Percentiles rank a stretch among this genome's conserved stretches.
Conservation (phyloP, 2,113 vertebrate genomes). For the Tamias sibiricus region DNA sequence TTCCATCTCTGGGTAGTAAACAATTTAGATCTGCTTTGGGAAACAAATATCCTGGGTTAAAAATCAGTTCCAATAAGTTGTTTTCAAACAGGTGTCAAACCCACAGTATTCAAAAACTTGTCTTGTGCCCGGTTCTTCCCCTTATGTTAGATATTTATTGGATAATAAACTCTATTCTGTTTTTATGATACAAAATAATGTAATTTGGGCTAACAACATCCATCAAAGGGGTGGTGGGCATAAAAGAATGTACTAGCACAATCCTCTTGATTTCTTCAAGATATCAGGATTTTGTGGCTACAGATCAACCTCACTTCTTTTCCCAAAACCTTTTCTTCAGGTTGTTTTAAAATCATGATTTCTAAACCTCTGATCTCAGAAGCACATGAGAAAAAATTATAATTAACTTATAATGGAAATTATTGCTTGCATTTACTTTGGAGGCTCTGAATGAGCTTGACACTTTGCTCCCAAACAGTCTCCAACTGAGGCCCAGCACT, state of each 20-base stretch:
- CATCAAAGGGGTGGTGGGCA: constrained; percentile 74
- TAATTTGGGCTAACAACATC: constrained; percentile 81
- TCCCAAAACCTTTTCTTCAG: constrained; percentile 59
- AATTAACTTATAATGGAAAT: constrained; percentile 77
- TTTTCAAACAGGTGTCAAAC: constrained; percentile 90
- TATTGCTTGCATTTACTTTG: constrained; percentile 87
- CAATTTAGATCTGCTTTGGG: constrained; percentile 84
- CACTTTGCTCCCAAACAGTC: constrained; percentile 82
- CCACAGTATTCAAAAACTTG: constrained; percentile 86
- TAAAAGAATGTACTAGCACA: constrained; percentile 61
- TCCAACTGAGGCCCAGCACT: constrained; percentile 84
- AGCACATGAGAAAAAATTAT: constrained; percentile 78
- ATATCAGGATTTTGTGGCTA: constrained; percentile 59
- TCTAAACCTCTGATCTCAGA: constrained; percentile 78
- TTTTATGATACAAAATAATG: constrained; percentile 63
- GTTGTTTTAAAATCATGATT: constrained; percentile 66
- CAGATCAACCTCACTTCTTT: constrained; percentile 74
- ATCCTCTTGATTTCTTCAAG: constrained; percentile 60
- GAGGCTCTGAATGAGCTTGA: constrained; percentile 84
- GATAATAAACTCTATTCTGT: constrained; percentile 60
- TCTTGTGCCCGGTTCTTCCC: constrained; percentile 59
- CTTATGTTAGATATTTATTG: too few species aligned
- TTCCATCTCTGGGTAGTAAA: constrained; percentile 81
- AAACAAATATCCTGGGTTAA: constrained; percentile 81
- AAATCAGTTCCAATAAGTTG: constrained; percentile 84